Evolutionary conservation across 2,888 invertebrate species (phyloP), one percentile per base, ranked within the genome.

Genomic region (Cantharis rustica): DNA sequence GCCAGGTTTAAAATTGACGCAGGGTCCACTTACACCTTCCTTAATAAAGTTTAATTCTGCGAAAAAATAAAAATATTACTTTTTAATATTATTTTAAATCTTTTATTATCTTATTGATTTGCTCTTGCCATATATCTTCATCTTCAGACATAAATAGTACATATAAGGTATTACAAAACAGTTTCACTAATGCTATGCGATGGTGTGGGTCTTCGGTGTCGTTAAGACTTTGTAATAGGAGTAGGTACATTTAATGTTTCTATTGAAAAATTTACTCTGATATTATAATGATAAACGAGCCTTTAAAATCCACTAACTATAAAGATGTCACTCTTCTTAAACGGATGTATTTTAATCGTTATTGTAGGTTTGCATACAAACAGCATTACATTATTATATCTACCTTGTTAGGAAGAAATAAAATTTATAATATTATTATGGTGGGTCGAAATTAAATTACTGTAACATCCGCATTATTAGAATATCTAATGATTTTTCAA

Each of bases 1-100:
- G 7, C 94, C 94, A 0, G 93, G 92, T 78, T 90, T 89, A 84
- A 90, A 91, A 79, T 89, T 88, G 0, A 89, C 88, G 83, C 92
- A 92, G 3, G 91, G 90, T 1, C 88, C 89, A 72, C 86, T 86
- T 10, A 84, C 80, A 69, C 87, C 86, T 70, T 86, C 83, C 16
- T 83, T 79, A 17, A 79, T 77, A 62, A 77, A 76, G 70, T 80
- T 80, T 27, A 80, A 68, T 79, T 82, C 82, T 82, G 73, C 2
- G 7, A 10, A 78, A 77, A 70, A 10, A 11, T 27, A 10, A 27
- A 11, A 10, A 27, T 10, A 27, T 27, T 10, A 27, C 10, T 27
- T 23, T 23, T n/a, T n/a, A n/a, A n/a, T n/a, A n/a, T n/a, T n/a
- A n/a, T n/a, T n/a, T n/a, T n/a, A n/a, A n/a, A 31, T 31, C 5